Conservation (phyloP, 2,113 vertebrate species). For the Dolichotis patagonum region DNA sequence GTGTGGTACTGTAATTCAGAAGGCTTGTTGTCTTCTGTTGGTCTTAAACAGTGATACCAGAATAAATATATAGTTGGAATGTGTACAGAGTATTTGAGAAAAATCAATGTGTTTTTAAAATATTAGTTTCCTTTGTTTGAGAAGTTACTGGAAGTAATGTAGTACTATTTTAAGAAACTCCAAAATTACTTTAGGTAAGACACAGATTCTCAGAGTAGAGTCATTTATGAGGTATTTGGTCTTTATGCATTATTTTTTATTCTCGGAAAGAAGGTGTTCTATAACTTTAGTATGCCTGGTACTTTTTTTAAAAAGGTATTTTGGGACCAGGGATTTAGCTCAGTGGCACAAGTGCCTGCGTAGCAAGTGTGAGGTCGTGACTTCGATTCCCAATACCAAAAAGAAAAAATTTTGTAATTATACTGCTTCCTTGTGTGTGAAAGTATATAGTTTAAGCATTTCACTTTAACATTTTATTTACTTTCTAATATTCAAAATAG, state of each 20-base stretch:
- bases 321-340: too few relatives aligned
- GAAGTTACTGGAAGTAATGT: constrained; percentile 14
- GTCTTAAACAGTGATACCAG: not conserved
- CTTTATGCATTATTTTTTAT: not conserved
- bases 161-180: constrained; percentile 23
- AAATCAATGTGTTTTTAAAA: not conserved
- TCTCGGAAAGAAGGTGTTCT: not conserved
- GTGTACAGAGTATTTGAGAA: not conserved
- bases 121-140: not conserved
- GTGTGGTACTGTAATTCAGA: not conserved
- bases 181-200: constrained; percentile 21
- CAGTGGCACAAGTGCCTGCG: too few relatives aligned
- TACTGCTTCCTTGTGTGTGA: not conserved
- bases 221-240: not conserved
- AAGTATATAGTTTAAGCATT: constrained; percentile 28
- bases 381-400: too few relatives aligned
- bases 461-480: constrained; percentile 8
- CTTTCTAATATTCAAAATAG: constrained; percentile 45
- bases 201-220: not conserved
- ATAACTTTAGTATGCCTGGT: constrained; percentile 21
- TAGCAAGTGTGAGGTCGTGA: too few relatives aligned
- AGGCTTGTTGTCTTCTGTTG: not conserved
- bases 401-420: not conserved
- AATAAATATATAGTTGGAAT: not conserved
- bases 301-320: not conserved